Evolutionary conservation across 2,888 invertebrate species (phyloP), one percentile per base, ranked within the genome.

Genomic region (Agonopterix heracliana): DNA sequence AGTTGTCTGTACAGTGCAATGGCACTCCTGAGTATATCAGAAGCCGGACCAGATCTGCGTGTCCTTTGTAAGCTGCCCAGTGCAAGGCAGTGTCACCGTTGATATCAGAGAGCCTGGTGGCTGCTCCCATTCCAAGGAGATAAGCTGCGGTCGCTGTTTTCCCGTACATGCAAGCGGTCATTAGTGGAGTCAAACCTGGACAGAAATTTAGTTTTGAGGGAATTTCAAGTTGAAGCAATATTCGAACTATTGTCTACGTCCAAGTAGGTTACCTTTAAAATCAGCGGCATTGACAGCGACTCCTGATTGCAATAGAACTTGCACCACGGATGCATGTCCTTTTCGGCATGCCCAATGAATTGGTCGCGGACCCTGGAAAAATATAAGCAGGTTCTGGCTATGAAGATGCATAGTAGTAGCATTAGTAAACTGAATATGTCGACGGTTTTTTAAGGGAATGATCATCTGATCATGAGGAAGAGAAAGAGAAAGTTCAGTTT

Each of bases 331-430:
- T 0, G 96, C 94, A 71, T 97, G 96, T 0, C 97, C 97, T 75
- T 97, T 96, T 40, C 97, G 91, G 69, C 96, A 96, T 0, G 97
- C 97, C 97, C 97, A 97, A 73, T 98, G 97, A 55, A 97, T 96
- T 1, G 97, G 97, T 26, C 95, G 90, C 0, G 96, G 96, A 1
- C 96, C 97, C 85, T 87, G 54, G 7, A 57, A 62, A 38, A 3
- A 17, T n/a, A 38, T 9, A 35, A 35, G 9, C 35, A n/a, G n/a
- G n/a, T n/a, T n/a, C n/a, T n/a, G n/a, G n/a, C 3, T 17, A 17
- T 17, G 3, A 17, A 17, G 17, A 17, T 17, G 17, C 17, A 17
- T 17, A 3, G n/a, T n/a, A n/a, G n/a, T n/a, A n/a, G n/a, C n/a
- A n/a, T n/a, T n/a, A n/a, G n/a, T n/a, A n/a, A n/a, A 1, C 17